These are phyloP conservation scores for Cheracebus regulus DNA, from an alignment of 2,797 vertebrate genomes.

Conservation along the genomic window DNA sequence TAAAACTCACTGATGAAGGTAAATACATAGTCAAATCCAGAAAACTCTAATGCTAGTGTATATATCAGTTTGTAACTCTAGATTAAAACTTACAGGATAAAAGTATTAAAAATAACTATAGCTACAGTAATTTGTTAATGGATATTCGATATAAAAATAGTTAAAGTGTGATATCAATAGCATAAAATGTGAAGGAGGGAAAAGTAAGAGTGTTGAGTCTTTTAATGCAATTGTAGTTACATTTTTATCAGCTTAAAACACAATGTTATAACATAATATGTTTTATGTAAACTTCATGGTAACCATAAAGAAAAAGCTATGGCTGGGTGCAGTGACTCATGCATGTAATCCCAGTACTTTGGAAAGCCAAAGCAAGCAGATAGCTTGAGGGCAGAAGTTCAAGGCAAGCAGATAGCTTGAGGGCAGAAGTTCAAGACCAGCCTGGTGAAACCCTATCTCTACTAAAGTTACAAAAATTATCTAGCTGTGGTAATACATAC, in stretches of 20 bases:
- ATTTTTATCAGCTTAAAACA: neutral
- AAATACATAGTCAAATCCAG: neutral
- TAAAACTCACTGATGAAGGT: neutral
- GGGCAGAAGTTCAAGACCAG: neutral
- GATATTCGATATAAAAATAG: neutral
- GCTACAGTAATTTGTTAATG: neutral
- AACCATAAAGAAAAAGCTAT: neutral
- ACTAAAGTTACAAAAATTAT: neutral
- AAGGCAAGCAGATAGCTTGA: neutral
- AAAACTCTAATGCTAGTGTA: neutral
- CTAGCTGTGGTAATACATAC: neutral
- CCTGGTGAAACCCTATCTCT: neutral
- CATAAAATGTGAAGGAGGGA: neutral
- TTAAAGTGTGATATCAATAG: neutral
- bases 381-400: neutral
- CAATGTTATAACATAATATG: neutral
- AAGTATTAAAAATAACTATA: neutral
- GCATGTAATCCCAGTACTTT: neutral
- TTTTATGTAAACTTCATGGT: neutral
- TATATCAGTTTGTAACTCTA: neutral
- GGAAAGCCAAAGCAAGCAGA: neutral
- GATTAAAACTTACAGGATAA: neutral
- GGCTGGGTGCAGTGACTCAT: neutral
- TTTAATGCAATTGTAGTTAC: neutral
- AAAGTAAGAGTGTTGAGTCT: neutral